Percentiles rank a stretch among this genome's conserved stretches.
phyloP scores from a whole-genome alignment of 2,797 vertebrate species.

The Macrochelys suwanniensis region DNA sequence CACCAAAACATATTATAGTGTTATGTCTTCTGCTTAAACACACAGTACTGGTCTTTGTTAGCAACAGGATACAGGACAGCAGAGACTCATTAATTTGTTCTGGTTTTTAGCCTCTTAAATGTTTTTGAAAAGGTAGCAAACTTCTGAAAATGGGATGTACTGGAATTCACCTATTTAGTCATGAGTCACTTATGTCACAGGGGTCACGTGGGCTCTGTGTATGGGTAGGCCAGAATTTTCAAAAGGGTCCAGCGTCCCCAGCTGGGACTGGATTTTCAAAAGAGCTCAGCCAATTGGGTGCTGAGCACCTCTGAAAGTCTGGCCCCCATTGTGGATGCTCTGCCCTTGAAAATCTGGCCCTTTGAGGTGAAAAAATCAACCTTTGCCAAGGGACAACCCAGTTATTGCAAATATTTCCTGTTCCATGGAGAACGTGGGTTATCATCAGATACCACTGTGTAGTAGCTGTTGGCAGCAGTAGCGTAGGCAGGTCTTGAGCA shows the following conservation, averaged over 20 bases:
- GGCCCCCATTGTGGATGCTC: neutral
- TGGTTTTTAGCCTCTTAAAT: neutral
- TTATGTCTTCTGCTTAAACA: neutral
- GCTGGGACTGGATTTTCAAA: neutral
- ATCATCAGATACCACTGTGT: accelerated
- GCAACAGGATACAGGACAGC: neutral
- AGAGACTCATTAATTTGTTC: neutral
- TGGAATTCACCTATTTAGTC: neutral
- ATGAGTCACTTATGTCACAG: neutral
- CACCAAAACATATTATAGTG: neutral
- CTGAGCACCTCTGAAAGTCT: neutral
- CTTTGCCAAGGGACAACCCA: neutral
- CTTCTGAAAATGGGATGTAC: neutral
- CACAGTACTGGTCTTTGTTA: neutral
- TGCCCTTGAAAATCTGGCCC: neutral
- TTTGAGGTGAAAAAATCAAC: neutral
- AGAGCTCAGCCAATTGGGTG: neutral
- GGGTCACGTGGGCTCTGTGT: neutral
- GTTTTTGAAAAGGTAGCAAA: neutral
- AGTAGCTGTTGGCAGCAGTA: neutral
- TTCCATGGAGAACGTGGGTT: neutral
- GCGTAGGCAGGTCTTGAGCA: too few relatives aligned
- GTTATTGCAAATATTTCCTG: neutral
- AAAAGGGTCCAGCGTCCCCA: neutral
- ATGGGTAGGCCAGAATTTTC: neutral